Evolutionary conservation across 2,797 vertebrate species (phyloP), one percentile per base, ranked within the genome.

Genomic region (Xenops minutus): DNA sequence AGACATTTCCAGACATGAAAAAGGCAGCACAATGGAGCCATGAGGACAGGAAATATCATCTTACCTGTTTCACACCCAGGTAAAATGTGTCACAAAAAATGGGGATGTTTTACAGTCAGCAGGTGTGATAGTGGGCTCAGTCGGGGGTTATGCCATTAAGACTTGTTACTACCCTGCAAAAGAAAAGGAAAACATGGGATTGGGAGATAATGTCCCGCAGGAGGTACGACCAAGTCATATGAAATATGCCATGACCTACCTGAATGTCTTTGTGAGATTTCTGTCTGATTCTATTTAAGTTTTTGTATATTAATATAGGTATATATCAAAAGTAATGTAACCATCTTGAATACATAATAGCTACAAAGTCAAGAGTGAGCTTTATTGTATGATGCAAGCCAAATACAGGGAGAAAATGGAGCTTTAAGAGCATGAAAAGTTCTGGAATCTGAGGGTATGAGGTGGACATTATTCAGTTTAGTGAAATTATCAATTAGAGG

Each of bases 101-200:
- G n/a, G 11, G 46, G 18, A 24, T 16, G 48, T 37, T 46, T 51
- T 3, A 3, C 23, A 22, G 66, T 4, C 2, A 0, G 24, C n/a
- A 52, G 3, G 15, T 9, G 24, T 12, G 49, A 19, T 30, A 12
- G 3, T 4, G n/a, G 34, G 5, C 54, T 78, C 54, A 5, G 34
- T 8, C 41, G 4, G 9, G 27, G 7, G 8, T 26, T 1, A 0
- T 26, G 63, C n/a, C 23, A 1, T 8, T 15, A 3, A 54, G 15
- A 43, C 43, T 34, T 29, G 22, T n/a, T 18, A 37, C 13, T 56
- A 63, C 67, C 44, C 46, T 59, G 43, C 12, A 26, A 41, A 73
- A 77, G 29, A 22, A 14, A 76, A 91, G 54, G n/a, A 72, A 55
- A 79, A 36, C 4, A 1, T 0, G 37, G 8, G 16, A 13, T 4